Conservation (phyloP, 53 echinoderm and acorn worm species). For the Henricia sp. region DNA sequence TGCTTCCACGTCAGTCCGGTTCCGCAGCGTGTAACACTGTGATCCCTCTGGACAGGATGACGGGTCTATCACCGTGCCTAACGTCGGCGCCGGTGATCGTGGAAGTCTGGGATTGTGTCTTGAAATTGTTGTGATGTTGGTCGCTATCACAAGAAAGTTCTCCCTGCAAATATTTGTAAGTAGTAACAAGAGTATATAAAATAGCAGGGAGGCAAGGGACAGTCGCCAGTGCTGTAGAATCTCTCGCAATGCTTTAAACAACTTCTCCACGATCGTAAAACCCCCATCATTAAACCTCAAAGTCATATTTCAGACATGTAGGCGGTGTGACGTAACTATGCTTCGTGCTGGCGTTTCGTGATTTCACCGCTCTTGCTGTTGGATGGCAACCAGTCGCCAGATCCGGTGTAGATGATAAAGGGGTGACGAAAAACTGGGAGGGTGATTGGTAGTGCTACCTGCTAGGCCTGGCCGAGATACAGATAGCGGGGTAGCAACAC, state of each 20-base stretch:
- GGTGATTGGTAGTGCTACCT: slow-evolving; percentile 29
- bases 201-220: slow-evolving; percentile 63
- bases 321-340: slow-evolving; percentile 72
- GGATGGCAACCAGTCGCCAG: slow-evolving; percentile 24
- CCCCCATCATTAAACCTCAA: slow-evolving; percentile 90
- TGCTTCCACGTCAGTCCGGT: slow-evolving; percentile 12
- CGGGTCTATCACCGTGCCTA: background rate
- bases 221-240: slow-evolving; percentile 62
- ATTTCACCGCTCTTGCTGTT: slow-evolving; percentile 35
- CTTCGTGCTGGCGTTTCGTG: slow-evolving; percentile 58
- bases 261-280: slow-evolving; percentile 69
- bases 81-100: background rate
- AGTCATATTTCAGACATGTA: slow-evolving; percentile 99
- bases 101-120: slow-evolving; percentile 18
- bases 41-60: slow-evolving; percentile 21
- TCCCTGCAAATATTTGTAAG: slow-evolving; percentile 60
- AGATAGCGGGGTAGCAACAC: slow-evolving; percentile 40
- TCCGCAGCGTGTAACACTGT: slow-evolving; percentile 25
- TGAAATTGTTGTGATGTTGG: slow-evolving; percentile 18
- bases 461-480: slow-evolving; percentile 52
- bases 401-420: slow-evolving; percentile 41
- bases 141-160: slow-evolving; percentile 60
- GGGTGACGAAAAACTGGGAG: slow-evolving; percentile 22
- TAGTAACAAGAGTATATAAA: slow-evolving; percentile 61
- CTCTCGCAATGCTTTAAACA: slow-evolving; percentile 60